Conservation (phyloP, 2,113 vertebrate genomes). For the Channa maculata region DNA sequence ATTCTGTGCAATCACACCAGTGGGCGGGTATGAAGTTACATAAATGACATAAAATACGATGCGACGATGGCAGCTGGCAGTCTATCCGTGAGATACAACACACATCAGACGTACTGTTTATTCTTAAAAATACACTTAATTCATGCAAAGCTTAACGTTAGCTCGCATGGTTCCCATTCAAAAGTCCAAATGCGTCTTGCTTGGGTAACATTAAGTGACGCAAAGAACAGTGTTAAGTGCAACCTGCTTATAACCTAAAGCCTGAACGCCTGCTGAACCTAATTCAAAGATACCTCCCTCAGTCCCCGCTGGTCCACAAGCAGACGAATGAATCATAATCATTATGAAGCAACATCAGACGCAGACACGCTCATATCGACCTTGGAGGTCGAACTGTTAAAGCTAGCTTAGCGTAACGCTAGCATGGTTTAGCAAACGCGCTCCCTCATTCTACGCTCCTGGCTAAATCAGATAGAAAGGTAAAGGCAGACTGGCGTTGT, state of each 20-base stretch:
- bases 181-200: background rate
- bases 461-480: constrained; percentile 36
- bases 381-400: constrained; percentile 66
- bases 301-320: background rate
- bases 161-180: background rate
- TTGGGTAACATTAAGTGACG: no score
- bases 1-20: background rate
- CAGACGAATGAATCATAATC: background rate
- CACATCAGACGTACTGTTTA: no score
- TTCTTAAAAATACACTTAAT: no score
- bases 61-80: no score
- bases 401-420: constrained; percentile 49
- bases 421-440: constrained; percentile 18
- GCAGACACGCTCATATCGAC: constrained; percentile 70
- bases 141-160: background rate
- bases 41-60: background rate
- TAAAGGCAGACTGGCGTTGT: background rate
- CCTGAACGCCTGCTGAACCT: background rate
- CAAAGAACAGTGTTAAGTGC: background rate
- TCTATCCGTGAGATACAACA: no score
- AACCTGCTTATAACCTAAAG: background rate
- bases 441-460: background rate
- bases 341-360: background rate
- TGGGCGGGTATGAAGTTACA: background rate
- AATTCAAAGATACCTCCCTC: no score